Evolutionary conservation across 2,797 vertebrate species (phyloP).

Genomic region (Micromesistius poutassou): DNA sequence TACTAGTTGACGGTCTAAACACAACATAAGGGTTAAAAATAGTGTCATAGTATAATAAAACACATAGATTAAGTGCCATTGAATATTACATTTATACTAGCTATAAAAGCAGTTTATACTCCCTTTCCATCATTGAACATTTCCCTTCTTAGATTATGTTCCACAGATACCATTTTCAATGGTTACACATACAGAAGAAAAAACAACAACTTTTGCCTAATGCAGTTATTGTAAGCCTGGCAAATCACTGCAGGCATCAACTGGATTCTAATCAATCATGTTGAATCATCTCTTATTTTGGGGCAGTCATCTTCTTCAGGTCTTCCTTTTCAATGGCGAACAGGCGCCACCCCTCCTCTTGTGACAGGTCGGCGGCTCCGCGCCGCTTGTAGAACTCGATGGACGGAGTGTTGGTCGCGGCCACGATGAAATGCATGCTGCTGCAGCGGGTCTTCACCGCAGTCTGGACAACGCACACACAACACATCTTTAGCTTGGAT

Average conservation of each 20-base stretch:
- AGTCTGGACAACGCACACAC: slow-evolving; percentile 42
- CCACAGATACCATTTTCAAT: not conserved
- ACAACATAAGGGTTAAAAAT: not conserved
- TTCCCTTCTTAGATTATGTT: not conserved
- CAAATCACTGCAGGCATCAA: not conserved
- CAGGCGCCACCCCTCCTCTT: slow-evolving; percentile 75
- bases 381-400: slow-evolving; percentile 68
- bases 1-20: not conserved
- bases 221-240: not conserved
- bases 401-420: slow-evolving; percentile 74
- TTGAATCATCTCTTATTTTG: slow-evolving; percentile 44
- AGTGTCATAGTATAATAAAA: not conserved
- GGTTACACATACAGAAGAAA: not conserved
- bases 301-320: slow-evolving; percentile 57
- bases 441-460: slow-evolving; percentile 75
- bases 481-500: not conserved
- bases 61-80: not conserved
- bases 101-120: not conserved
- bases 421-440: slow-evolving; percentile 78
- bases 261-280: slow-evolving; percentile 4
- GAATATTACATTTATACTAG: not conserved
- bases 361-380: slow-evolving; percentile 72
- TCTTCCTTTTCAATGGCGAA: slow-evolving; percentile 73
- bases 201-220: not conserved
- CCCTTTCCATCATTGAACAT: not conserved